These are phyloP conservation scores for Echinarachnius parma DNA, from an alignment of 53 echinoderm and acorn worm species.

Conservation along the genomic window DNA sequence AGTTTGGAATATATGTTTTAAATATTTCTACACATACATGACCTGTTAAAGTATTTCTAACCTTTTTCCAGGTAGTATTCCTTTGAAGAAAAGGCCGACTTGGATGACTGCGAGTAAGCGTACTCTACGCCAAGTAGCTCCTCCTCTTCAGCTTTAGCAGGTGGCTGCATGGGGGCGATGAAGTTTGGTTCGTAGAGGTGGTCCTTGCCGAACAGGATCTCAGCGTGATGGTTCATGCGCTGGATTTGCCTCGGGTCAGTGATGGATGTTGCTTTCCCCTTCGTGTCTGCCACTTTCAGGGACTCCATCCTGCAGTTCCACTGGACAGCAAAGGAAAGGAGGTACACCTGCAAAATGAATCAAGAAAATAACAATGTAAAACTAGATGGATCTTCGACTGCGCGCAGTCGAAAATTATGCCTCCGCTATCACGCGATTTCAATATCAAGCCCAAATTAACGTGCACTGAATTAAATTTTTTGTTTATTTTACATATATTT, in stretches of 20 bases:
- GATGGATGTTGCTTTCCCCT: conserved; percentile 27
- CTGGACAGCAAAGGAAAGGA: conserved; percentile 64
- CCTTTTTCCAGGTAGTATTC: conserved; percentile 37
- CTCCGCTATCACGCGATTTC: too few species aligned
- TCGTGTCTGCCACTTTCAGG: conserved; percentile 46
- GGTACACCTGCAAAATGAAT: conserved; percentile 47
- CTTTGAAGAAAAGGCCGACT: conserved; percentile 34
- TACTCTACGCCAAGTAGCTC: conserved; percentile 45
- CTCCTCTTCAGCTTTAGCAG: conserved; percentile 27
- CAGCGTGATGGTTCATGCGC: conserved; percentile 50
- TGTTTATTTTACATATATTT: too few species aligned
- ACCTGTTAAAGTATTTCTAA: conserved; percentile 11
- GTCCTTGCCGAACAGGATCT: conserved; percentile 56
- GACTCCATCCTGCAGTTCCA: conserved; percentile 53
- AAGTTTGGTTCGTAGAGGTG: conserved; percentile 51
- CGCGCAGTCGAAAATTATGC: too few species aligned
- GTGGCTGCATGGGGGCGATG: conserved; percentile 31
- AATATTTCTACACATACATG: conserved; percentile 4
- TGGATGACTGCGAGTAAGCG: conserved; percentile 39
- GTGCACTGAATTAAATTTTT: too few species aligned
- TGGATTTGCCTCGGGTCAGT: conserved; percentile 55
- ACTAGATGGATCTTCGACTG: neutral
- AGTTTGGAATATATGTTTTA: conserved; percentile 40
- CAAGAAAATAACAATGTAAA: neutral
- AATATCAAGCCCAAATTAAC: too few species aligned